Evolutionary conservation across 2,888 invertebrate genomes (phyloP).

Genomic region (Leptarthrus brevirostris): DNA sequence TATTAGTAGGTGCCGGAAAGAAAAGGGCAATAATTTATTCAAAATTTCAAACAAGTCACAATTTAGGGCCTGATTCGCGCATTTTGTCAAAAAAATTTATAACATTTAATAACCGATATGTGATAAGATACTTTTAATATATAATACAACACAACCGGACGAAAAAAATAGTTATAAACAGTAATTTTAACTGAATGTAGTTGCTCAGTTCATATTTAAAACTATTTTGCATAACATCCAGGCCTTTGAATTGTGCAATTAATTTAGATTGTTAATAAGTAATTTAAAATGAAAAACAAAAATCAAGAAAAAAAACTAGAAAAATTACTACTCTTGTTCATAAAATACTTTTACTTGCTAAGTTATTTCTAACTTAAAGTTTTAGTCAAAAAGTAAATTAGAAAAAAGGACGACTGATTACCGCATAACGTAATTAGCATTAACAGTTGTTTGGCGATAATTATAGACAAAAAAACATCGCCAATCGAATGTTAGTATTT

Average conservation of each 20-base stretch:
- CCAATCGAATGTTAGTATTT: conserved; percentile 11
- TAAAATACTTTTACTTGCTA: not conserved
- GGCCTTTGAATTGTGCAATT: conserved; percentile 42
- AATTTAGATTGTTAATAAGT: conserved; percentile 25
- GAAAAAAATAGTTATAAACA: conserved; percentile 12
- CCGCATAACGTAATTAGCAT: conserved; percentile 27
- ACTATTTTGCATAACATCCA: conserved; percentile 21
- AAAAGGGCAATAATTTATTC: conserved; percentile 19
- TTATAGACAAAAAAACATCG: not conserved
- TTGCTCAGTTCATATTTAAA: conserved; percentile 21
- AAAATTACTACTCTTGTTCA: not conserved
- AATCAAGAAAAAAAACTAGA: not conserved
- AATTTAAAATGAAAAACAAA: no score
- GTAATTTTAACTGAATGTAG: not conserved
- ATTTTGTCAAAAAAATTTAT: no score
- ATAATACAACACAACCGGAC: conserved; percentile 18
- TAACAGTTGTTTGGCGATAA: conserved; percentile 6
- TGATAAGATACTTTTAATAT: conserved; percentile 35
- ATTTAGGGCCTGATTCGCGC: conserved; percentile 44
- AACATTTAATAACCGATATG: conserved; percentile 24
- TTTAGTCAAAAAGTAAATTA: conserved; percentile 48
- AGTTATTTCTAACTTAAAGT: not conserved
- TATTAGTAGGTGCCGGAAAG: conserved; percentile 35
- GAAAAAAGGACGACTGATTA: conserved; percentile 55
- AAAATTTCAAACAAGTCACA: conserved; percentile 16